These are phyloP conservation scores for Spondyliosoma cantharus DNA, from an alignment of 2,797 vertebrate genomes.

Conservation along the genomic window DNA sequence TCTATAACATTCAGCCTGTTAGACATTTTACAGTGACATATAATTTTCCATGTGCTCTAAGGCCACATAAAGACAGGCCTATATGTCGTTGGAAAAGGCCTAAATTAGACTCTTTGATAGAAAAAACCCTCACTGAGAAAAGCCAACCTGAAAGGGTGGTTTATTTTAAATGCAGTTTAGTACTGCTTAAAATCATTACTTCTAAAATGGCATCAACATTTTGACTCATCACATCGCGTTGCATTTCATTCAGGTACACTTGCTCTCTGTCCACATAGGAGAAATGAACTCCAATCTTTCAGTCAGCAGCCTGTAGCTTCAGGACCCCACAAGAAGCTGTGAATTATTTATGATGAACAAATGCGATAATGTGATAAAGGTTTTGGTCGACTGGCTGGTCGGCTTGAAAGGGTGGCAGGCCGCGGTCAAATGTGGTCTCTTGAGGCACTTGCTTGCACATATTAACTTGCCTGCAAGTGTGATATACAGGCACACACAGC, in stretches of 20 bases:
- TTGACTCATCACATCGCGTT: background rate
- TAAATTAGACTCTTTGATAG: conserved; percentile 70
- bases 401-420: background rate
- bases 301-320: conserved; percentile 18
- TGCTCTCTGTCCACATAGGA: background rate
- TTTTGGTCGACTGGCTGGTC: conserved; percentile 30
- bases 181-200: background rate
- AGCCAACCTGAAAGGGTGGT: conserved; percentile 12
- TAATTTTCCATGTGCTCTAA: conserved; percentile 74
- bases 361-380: conserved; percentile 36
- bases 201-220: conserved; percentile 4
- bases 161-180: conserved; percentile 26
- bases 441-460: conserved; percentile 4
- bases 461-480: background rate
- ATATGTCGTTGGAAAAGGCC: conserved; percentile 65
- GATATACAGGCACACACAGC: background rate
- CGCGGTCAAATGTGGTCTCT: conserved; percentile 40
- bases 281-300: conserved; percentile 3
- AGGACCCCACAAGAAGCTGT: conserved; percentile 30
- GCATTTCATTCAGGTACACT: background rate
- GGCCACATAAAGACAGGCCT: conserved; percentile 76
- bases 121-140: conserved; percentile 48
- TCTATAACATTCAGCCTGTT: conserved; percentile 65
- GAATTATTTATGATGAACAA: conserved; percentile 42
- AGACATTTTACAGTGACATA: conserved; percentile 71